Evolutionary conservation across 2,797 vertebrate species (phyloP).

Genomic region (Poecilia gillii): DNA sequence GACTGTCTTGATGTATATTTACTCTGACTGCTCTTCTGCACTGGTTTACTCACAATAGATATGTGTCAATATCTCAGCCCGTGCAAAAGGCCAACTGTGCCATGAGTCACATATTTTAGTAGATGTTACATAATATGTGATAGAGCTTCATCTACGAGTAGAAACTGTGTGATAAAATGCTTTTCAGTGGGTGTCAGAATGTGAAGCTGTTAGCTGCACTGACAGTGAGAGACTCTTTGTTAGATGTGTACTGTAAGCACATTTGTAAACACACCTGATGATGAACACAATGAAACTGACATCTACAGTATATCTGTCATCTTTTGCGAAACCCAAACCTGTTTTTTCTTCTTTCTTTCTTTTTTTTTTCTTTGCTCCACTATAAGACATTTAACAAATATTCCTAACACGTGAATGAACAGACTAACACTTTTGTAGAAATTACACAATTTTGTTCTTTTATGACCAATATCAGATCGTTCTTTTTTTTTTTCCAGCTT

Average conservation of each 20-base stretch:
- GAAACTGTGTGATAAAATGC: constrained; percentile 59
- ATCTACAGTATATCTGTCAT: constrained; percentile 56
- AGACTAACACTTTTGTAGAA: constrained; percentile 8
- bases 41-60: constrained; percentile 44
- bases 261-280: constrained; percentile 71
- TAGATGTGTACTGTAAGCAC: constrained; percentile 59
- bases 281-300: constrained; percentile 57
- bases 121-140: constrained; percentile 69
- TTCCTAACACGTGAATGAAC: constrained; percentile 1
- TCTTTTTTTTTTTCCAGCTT: background rate
- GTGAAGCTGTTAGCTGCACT: constrained; percentile 50
- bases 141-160: constrained; percentile 64
- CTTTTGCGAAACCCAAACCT: constrained; percentile 61
- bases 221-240: constrained; percentile 46
- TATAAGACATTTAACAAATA: constrained; percentile 13
- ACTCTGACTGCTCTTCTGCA: constrained; percentile 41
- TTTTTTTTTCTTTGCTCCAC: constrained; percentile 12
- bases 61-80: constrained; percentile 42
- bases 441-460: background rate
- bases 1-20: constrained; percentile 50
- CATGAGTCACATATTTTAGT: constrained; percentile 63
- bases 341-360: constrained; percentile 21
- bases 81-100: constrained; percentile 47
- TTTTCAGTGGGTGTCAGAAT: constrained; percentile 58
- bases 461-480: background rate